These are phyloP conservation scores for Phocoena sinus DNA, from an alignment of 2,113 vertebrate genomes.

Conservation along the genomic window DNA sequence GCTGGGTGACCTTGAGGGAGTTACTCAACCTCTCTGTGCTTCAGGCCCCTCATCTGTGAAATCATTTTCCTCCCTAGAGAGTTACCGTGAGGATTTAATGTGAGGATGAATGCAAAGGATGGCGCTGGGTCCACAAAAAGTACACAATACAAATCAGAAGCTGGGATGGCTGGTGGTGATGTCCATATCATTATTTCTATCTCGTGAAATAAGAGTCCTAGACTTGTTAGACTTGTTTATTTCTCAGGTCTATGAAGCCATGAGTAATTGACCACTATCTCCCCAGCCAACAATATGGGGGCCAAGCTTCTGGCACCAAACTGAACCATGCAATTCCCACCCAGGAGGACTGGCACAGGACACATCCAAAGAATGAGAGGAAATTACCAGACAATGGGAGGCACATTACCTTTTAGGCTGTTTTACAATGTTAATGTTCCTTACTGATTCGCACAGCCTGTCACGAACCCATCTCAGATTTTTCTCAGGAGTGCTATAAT, in stretches of 20 bases:
- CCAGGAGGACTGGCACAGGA: neutral
- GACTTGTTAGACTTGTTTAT: neutral
- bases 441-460: neutral
- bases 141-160: neutral
- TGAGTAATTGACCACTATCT: neutral
- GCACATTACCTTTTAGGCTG: neutral
- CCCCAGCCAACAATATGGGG: neutral
- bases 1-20: neutral
- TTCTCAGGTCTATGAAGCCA: neutral
- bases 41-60: neutral
- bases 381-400: neutral
- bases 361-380: neutral
- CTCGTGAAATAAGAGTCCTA: neutral
- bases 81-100: neutral
- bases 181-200: neutral
- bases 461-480: neutral
- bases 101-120: no score
- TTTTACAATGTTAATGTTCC: neutral
- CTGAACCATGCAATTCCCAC: neutral
- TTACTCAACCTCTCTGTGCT: neutral
- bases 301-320: neutral
- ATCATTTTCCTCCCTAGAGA: neutral
- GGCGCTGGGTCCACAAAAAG: neutral
- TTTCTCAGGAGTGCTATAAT: neutral
- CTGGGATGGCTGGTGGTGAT: rapidly evolving